These are phyloP conservation scores for Drosophila arawakana DNA, from an alignment of 1,140 invertebrate genomes.

Conservation along the genomic window DNA sequence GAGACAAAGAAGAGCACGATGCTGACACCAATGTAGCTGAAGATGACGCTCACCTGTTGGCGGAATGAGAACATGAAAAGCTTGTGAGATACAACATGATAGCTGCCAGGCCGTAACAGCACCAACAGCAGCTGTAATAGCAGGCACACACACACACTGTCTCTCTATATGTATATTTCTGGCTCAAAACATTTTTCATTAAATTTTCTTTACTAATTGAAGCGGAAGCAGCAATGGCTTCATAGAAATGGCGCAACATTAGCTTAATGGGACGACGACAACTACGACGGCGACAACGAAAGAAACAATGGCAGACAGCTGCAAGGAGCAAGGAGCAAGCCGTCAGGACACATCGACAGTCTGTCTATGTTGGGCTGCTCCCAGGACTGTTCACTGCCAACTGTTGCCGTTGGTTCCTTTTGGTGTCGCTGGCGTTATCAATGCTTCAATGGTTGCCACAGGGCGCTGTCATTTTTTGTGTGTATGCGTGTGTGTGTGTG, in stretches of 20 bases:
- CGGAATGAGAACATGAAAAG: conserved; percentile 75
- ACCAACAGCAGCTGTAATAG: conserved; percentile 8
- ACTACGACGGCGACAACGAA: conserved; percentile 17
- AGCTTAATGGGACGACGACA: conserved; percentile 63
- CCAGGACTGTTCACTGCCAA: conserved; percentile 48
- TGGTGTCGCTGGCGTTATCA: conserved; percentile 54
- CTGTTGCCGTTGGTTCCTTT: conserved; percentile 54
- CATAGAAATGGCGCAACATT: conserved; percentile 73
- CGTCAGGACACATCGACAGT: conserved; percentile 55
- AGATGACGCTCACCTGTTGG: conserved; percentile 93
- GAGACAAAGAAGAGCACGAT: conserved; percentile 98
- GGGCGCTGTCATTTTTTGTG: conserved; percentile 1
- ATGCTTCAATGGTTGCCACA: conserved; percentile 73
- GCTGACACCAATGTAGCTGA: conserved; percentile 98
- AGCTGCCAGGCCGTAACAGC: conserved; percentile 16
- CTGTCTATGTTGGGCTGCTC: conserved; percentile 1
- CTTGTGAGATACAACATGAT: conserved; percentile 40
- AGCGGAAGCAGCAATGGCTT: conserved; percentile 75
- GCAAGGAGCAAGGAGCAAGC: conserved; percentile 7
- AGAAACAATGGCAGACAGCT: conserved; percentile 28
- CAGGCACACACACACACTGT: conserved; percentile 16
- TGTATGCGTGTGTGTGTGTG: conserved; percentile 1
- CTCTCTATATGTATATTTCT: conserved; percentile 25
- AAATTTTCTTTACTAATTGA: conserved; percentile 82
- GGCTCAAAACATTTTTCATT: conserved; percentile 63